A percentile compares a stretch with the other conserved stretches of the same genome.
Conservation (phyloP, 2,113 vertebrate species). For the Oncorhynchus clarkii region DNA sequence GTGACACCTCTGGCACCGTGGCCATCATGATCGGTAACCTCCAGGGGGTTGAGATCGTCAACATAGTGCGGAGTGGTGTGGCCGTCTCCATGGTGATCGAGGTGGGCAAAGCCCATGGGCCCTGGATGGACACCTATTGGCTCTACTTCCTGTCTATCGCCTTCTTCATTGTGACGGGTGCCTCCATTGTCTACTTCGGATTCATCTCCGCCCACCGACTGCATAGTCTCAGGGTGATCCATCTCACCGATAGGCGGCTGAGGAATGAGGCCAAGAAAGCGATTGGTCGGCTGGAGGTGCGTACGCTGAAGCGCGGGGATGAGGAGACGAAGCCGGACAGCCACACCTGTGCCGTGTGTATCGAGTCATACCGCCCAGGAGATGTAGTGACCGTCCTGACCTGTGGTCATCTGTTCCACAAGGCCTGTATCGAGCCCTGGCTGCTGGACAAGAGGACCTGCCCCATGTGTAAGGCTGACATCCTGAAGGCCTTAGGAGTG, state of each 20-base stretch:
- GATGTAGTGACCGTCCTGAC: slow-evolving; percentile 89
- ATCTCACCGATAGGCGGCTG: slow-evolving; percentile 73
- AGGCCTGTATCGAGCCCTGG: slow-evolving; percentile 90
- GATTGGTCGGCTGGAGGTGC: slow-evolving; percentile 80
- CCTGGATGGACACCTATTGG: slow-evolving; percentile 69
- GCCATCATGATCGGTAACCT: slow-evolving; percentile 67
- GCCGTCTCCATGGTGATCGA: slow-evolving; percentile 50
- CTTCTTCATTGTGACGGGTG: slow-evolving; percentile 68
- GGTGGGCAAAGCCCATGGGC: slow-evolving; percentile 46
- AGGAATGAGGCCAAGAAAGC: slow-evolving; percentile 85
- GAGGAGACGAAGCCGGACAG: slow-evolving; percentile 82
- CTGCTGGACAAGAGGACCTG: slow-evolving; percentile 89
- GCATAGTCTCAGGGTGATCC: slow-evolving; percentile 40
- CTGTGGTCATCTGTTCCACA: slow-evolving; percentile 92
- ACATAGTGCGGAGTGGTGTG: slow-evolving; percentile 47
- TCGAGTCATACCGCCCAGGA: slow-evolving; percentile 83
- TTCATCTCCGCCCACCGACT: slow-evolving; percentile 64
- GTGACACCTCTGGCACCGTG: slow-evolving; percentile 35
- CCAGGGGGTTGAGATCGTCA: slow-evolving; percentile 52
- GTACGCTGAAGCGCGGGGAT: slow-evolving; percentile 83
- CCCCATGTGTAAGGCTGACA: slow-evolving; percentile 93
- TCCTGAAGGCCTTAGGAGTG: slow-evolving; percentile 85
- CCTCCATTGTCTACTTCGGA: slow-evolving; percentile 67
- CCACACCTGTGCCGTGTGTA: slow-evolving; percentile 86
- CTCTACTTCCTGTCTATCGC: slow-evolving; percentile 70